Percentiles rank a stretch among this genome's conserved stretches.
phyloP scores from a whole-genome alignment of 2,113 vertebrate genomes.

The Anser cygnoides region DNA sequence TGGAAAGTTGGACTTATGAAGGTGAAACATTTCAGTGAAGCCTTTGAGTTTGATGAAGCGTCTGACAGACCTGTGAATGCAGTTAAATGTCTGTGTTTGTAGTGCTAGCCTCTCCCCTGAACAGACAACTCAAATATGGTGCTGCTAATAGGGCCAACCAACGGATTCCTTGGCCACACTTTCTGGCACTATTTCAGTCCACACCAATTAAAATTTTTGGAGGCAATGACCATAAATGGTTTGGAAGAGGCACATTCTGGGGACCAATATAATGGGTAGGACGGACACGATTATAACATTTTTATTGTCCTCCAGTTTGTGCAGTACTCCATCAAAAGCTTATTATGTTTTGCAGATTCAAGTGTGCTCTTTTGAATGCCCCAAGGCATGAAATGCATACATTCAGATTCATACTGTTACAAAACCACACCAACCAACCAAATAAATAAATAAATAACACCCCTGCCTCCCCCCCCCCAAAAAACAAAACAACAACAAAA shows the following conservation, averaged over 20 bases:
- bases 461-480: too few relatives aligned
- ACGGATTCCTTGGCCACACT: background rate
- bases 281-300: background rate
- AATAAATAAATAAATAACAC: too few relatives aligned
- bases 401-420: background rate
- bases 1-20: background rate
- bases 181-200: background rate
- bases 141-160: fast-evolving
- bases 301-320: background rate
- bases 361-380: background rate
- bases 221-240: fast-evolving
- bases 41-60: background rate
- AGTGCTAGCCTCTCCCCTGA: background rate
- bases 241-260: background rate
- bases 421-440: background rate
- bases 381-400: background rate
- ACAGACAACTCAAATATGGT: background rate
- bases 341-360: background rate
- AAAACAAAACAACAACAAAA: too few relatives aligned
- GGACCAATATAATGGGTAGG: background rate
- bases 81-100: background rate
- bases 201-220: background rate
- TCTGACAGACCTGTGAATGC: background rate
- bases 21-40: background rate
- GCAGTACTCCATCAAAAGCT: background rate